phyloP scores from a whole-genome alignment of 2,113 vertebrate species.

The Coreoperca whiteheadi region DNA sequence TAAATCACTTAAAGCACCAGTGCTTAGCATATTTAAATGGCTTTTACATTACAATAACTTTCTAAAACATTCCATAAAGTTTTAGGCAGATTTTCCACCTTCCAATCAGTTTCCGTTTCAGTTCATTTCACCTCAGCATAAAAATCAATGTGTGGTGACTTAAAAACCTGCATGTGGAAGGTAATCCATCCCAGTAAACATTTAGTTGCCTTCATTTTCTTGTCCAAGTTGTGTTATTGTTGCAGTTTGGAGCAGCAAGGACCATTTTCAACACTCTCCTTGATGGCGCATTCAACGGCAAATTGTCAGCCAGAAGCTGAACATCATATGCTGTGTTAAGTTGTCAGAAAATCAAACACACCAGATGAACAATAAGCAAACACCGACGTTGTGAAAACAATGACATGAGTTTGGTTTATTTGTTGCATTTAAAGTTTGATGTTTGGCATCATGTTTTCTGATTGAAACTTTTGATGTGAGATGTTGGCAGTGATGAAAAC shows the following conservation, averaged over 20 bases:
- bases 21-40: not conserved
- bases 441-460: not conserved
- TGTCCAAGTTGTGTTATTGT: slow-evolving; percentile 42
- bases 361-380: not conserved
- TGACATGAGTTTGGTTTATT: not conserved
- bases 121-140: not conserved
- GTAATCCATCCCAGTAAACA: slow-evolving; percentile 33
- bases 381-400: slow-evolving; percentile 7
- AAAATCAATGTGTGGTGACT: not conserved
- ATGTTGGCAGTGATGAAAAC: slow-evolving; percentile 18
- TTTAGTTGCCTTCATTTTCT: slow-evolving; percentile 40
- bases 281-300: slow-evolving; percentile 29
- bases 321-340: slow-evolving; percentile 4
- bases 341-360: slow-evolving; percentile 27
- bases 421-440: not conserved
- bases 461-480: not conserved
- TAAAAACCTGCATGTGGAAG: slow-evolving; percentile 15
- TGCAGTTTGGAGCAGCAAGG: not conserved
- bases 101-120: slow-evolving; percentile 1
- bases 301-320: slow-evolving; percentile 28
- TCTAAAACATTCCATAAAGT: not conserved
- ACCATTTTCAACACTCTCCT: not conserved
- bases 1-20: not conserved
- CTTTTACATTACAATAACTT: slow-evolving; percentile 9
- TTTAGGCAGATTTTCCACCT: not conserved